Conservation (phyloP, 2,113 vertebrate species). For the Plecotus auritus region DNA sequence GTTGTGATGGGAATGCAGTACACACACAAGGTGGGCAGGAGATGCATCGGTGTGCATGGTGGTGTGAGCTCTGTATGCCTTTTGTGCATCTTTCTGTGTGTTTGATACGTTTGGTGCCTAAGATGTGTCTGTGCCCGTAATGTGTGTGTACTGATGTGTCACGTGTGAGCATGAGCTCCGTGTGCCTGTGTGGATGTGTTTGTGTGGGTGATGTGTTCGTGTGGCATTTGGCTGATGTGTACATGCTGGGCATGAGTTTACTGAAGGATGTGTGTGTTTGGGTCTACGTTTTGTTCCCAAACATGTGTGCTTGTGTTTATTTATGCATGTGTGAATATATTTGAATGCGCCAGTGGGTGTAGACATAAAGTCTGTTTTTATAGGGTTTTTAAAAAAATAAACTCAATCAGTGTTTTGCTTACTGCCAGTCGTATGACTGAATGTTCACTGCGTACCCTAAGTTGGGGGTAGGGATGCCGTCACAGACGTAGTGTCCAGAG, state of each 20-base stretch:
- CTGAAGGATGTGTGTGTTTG: background rate
- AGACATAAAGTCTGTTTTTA: background rate
- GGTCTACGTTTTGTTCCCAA: background rate
- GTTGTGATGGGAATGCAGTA: rapidly evolving
- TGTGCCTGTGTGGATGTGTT: background rate
- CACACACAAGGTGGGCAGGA: rapidly evolving
- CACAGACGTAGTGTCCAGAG: background rate
- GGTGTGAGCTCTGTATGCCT: background rate
- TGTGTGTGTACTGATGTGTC: background rate
- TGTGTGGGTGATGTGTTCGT: background rate
- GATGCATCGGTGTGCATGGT: background rate
- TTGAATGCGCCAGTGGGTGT: background rate
- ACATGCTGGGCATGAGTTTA: background rate
- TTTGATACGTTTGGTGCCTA: background rate
- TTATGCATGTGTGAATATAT: background rate
- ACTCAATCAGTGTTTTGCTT: background rate
- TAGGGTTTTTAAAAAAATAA: background rate
- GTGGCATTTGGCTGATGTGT: background rate
- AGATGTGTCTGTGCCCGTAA: background rate
- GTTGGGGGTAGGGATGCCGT: background rate
- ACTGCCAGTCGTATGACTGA: background rate
- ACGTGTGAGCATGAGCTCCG: background rate
- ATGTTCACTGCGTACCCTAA: background rate
- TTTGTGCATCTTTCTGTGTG: background rate
- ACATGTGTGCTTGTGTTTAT: background rate